Base-by-base conservation (phyloP, 2,113 vertebrate genomes). In the Polypterus bichir region DNA sequence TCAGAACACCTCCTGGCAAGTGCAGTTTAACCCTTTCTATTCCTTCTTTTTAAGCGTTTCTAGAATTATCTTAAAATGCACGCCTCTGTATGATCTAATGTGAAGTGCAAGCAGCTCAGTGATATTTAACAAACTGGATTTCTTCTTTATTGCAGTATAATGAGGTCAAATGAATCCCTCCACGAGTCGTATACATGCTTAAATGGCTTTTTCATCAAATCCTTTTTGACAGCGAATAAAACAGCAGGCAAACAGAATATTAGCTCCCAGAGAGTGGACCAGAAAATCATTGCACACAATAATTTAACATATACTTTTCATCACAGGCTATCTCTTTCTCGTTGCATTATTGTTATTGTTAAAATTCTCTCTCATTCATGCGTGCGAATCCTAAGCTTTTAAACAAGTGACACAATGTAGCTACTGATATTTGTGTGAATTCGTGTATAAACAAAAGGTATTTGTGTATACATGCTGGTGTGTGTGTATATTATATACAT, bases 161-260 rank as follows among this genome's bases (percentile, higher is more conserved):
- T 97, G 94, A 98, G 94, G 96, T 98, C 96, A 98, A 96, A 94
- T 93, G 91, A 93, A 93, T 88, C 87, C 89, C 91, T 90, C 84
- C 82, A 89, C 86, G 85, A 84, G 81, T 92, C 89, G 85, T 89
- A 92, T 86, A 85, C 90, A 91, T 90, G 92, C 93, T 90, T 91
- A 94, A 91, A 92, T 91, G 89, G 81, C 87, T 93, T 83, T 83
- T 71, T 83, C 90, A 84, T 88, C 88, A 92, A 94, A 97, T 95
- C 79, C 87, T 85, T 91, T 87, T 86, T 94, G 94, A 97, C 96
- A 94, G 93, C 84, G 83, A 91, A 89, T 90, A 91, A 92, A 92
- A 89, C 86, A 89, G 85, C 87, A 87, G 89, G 89, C 88, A 88
- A 91, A 91, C 88, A 91, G 84, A 85, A 87, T 81, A 88, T 83